Evolutionary conservation across 1,140 invertebrate species (phyloP), one percentile per base, ranked within the genome.

Genomic region (Acarapis woodi): DNA sequence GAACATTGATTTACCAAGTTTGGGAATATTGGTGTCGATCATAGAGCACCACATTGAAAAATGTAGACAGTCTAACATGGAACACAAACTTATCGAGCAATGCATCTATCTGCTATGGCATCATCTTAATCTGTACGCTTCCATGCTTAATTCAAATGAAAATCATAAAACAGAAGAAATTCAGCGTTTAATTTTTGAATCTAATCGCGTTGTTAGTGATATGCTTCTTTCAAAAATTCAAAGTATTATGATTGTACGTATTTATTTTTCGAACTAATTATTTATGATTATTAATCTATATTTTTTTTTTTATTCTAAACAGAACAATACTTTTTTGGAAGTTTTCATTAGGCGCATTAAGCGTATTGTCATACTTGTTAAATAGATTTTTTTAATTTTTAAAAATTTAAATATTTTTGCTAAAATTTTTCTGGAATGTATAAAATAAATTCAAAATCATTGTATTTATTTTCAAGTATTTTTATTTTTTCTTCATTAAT

Each of bases 151-250:
- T 19, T 4, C 37, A 8, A 30, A n/a, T 1, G 4, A 6, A 10
- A 35, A 43, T 23, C 16, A 37, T 4, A 20, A 26, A 31, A 21
- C 25, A 3, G 15, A 37, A 29, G 42, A 43, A 6, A 21, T 43
- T 2, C 16, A 40, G 6, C 18, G 10, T 15, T 18, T 43, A 12
- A 35, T 36, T 29, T 18, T 19, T 3, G 25, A 43, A 40, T 33
- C 42, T 12, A 28, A 29, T 21, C 10, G n/a, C 5, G 29, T 35
- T 10, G 35, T 37, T n/a, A 43, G 20, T 25, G 42, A 43, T 32
- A 28, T 21, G 14, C 40, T 43, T 34, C 40, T 43, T 21, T 21
- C 42, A 8, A 43, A 43, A 28, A 40, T 43, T 16, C 42, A 43
- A 38, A 22, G 23, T n/a, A 16, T 30, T 2, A 28, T 34, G 16